Conservation (phyloP, 2,888 invertebrate species). For the Xestia c-nigrum region DNA sequence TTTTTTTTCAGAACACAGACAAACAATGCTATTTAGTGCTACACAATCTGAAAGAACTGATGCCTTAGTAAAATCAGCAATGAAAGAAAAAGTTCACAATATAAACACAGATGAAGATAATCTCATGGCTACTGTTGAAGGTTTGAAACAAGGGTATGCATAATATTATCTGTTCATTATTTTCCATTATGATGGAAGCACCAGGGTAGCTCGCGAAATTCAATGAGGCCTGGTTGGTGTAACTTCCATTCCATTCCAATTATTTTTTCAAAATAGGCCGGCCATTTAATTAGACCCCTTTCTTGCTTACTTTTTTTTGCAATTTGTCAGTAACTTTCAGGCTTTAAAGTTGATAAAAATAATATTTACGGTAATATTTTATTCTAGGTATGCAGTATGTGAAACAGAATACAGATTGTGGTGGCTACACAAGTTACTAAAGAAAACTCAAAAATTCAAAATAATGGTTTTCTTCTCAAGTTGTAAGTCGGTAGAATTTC, state of each 20-base stretch:
- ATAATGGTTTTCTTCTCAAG: slow-evolving; percentile 99
- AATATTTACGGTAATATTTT: neutral
- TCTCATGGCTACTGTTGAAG: slow-evolving; percentile 94
- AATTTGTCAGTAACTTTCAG: too few relatives aligned
- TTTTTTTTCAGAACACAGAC: slow-evolving; percentile 93
- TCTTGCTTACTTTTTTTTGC: too few relatives aligned
- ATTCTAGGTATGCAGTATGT: slow-evolving; percentile 95
- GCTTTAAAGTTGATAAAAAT: too few relatives aligned
- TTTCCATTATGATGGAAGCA: too few relatives aligned
- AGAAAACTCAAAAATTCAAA: slow-evolving; percentile 97
- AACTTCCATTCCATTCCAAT: too few relatives aligned
- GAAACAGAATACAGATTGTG: slow-evolving; percentile 98
- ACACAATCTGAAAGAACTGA: slow-evolving; percentile 98
- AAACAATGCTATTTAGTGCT: slow-evolving; percentile 99
- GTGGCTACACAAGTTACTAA: slow-evolving; percentile 98
- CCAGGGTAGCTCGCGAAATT: too few relatives aligned
- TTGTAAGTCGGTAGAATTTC: slow-evolving; percentile 98
- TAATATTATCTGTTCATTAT: neutral
- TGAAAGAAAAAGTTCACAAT: slow-evolving; percentile 97
- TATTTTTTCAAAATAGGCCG: too few relatives aligned
- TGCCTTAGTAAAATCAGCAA: slow-evolving; percentile 95
- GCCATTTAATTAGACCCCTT: too few relatives aligned
- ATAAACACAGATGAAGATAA: slow-evolving; percentile 97
- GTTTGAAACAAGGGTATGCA: slow-evolving; percentile 93
- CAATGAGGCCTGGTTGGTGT: too few relatives aligned